Base-by-base conservation (phyloP, 2,113 vertebrate genomes). In the Actenoides lindsayi region DNA sequence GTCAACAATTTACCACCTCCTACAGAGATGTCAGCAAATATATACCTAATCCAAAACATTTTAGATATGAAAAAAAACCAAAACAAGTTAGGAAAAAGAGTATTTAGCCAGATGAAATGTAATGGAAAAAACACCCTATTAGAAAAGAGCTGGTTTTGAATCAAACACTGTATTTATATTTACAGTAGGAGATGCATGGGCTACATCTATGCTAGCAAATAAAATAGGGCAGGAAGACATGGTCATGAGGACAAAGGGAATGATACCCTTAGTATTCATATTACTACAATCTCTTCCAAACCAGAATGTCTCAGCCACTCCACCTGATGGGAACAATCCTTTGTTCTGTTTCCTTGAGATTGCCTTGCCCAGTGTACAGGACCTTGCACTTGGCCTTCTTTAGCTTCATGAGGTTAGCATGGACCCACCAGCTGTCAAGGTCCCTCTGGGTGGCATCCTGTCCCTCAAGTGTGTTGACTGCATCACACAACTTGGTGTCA, bases 1-100 rank as follows among this genome's bases (percentile, higher is more conserved):
- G 73, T 93, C 92, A 94, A 90, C 93, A 78, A 68, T 67, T 94
- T 94, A 64, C 42, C 85, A 96, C 85, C 90, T 95, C 90, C 96
- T 90, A 96, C 92, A 83, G 88, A 93, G 41, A 83, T 83, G 82
- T 88, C 79, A 86, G 54, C 68, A 90, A 86, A 94, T 88, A 74
- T 74, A 48, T 80, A 86, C 20, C 63, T 42, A 87, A 83, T 85
- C 67, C 71, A 94, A 96, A 96, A 83, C 54, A 90, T 51, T 90
- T 90, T 76, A 70, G 30, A 35, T 67, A 48, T 16, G 31, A 85
- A 92, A 94, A 67, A 50, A 50, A 50, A 24, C 18, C 19, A 20
- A 24, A 77, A 89, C 9, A 46, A 41, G 17, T 83, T 77, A 25
- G 46, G 25, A 86, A 92, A 83, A 83, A 7, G 76, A 90, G 17